A percentile compares a stretch with the other conserved stretches of the same genome.
phyloP scores from a whole-genome alignment of 2,113 vertebrate genomes.

The Martes martes region DNA sequence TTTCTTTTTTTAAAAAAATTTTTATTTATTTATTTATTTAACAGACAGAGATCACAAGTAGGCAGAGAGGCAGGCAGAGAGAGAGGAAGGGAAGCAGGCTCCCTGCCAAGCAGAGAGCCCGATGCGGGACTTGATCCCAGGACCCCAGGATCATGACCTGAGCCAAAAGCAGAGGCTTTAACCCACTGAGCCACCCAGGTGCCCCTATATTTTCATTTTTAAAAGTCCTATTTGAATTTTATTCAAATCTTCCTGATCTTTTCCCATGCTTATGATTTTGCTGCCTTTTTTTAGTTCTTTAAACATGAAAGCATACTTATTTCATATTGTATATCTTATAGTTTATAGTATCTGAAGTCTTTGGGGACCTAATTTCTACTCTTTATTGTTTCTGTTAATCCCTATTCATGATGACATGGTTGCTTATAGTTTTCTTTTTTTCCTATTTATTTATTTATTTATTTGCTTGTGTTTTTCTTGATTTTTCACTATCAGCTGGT shows the following conservation, averaged over 20 bases:
- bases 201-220: neutral
- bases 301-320: neutral
- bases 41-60: too few relatives aligned
- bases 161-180: too few relatives aligned
- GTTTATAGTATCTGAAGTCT: neutral
- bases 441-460: too few relatives aligned
- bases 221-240: neutral
- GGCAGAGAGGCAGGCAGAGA: too few relatives aligned
- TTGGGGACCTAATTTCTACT: neutral
- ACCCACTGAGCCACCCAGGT: too few relatives aligned
- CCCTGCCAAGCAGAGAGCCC: too few relatives aligned
- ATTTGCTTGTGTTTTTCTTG: neutral
- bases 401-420: neutral
- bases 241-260: neutral
- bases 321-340: neutral
- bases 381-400: neutral
- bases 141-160: too few relatives aligned
- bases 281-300: neutral
- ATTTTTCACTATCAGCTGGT: neutral
- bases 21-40: too few relatives aligned
- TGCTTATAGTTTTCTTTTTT: neutral
- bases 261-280: neutral
- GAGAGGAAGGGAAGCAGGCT: too few relatives aligned
- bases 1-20: neutral
- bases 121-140: fast-evolving